Conservation (phyloP, 2,113 vertebrate species). For the Apus apus region DNA sequence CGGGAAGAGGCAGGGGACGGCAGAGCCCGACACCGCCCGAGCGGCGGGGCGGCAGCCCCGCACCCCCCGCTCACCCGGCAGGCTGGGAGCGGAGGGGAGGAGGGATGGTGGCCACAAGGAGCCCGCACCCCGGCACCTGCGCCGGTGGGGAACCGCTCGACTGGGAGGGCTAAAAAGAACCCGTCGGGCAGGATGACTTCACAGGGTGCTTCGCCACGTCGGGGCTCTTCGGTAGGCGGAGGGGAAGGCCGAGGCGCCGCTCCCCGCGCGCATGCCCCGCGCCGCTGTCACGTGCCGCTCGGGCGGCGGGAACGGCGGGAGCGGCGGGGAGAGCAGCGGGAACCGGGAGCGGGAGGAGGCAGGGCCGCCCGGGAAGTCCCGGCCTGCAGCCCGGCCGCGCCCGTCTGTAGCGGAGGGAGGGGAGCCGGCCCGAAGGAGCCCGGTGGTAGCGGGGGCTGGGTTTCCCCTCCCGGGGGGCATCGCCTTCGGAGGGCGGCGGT, state of each 20-base stretch:
- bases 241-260: too few species aligned
- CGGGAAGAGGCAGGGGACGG: not conserved
- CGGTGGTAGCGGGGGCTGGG: fast-evolving
- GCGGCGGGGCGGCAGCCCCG: too few species aligned
- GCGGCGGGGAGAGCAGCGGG: too few species aligned
- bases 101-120: not conserved
- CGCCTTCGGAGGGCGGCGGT: not conserved
- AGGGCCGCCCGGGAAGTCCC: not conserved
- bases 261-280: too few species aligned
- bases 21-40: not conserved
- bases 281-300: not conserved
- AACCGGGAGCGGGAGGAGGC: not conserved
- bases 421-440: too few species aligned
- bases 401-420: not conserved
- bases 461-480: not conserved
- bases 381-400: too few species aligned
- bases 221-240: too few species aligned
- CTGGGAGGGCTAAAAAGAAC: not conserved
- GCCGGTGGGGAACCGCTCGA: not conserved
- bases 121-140: not conserved
- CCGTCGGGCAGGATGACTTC: not conserved
- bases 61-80: too few species aligned
- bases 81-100: not conserved
- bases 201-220: not conserved
- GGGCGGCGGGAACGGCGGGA: not conserved